These are phyloP conservation scores for Heptranchias perlo DNA, from an alignment of 2,113 vertebrate genomes.

Conservation along the genomic window DNA sequence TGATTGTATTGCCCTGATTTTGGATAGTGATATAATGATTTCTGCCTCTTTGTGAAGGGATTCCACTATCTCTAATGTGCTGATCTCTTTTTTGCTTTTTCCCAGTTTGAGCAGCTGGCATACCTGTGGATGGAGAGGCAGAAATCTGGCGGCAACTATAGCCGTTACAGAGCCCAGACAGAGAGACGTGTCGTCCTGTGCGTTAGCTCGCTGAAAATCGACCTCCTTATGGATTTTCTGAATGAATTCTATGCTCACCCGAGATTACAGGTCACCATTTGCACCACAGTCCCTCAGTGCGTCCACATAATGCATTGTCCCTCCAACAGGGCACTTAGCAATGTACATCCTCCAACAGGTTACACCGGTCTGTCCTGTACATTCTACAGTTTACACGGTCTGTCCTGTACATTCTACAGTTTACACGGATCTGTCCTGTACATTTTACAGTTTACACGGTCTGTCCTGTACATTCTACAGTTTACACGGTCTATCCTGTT, in stretches of 20 bases:
- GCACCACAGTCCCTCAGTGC: background rate
- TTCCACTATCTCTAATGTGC: background rate
- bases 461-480: no score
- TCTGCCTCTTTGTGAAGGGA: no score
- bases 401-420: background rate
- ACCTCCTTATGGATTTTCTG: conserved; percentile 75
- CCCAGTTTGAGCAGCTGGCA: conserved; percentile 70
- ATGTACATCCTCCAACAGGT: no score
- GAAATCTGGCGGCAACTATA: conserved; percentile 73
- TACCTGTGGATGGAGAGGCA: conserved; percentile 75
- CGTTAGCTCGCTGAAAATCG: conserved; percentile 70
- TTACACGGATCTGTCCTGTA: no score
- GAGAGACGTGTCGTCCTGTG: conserved; percentile 72
- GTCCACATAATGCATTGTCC: no score
- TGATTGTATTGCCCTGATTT: background rate
- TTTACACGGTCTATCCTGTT: no score
- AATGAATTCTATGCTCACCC: conserved; percentile 73
- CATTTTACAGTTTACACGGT: no score
- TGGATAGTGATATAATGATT: no score
- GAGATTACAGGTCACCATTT: conserved; percentile 67
- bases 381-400: background rate
- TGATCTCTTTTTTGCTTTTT: background rate
- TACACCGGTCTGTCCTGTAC: no score
- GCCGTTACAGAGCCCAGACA: conserved; percentile 70
- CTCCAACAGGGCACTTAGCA: no score